Evolutionary conservation across 2,797 vertebrate species (phyloP), one percentile per base, ranked within the genome.

Genomic region (Lateolabrax maculatus): DNA sequence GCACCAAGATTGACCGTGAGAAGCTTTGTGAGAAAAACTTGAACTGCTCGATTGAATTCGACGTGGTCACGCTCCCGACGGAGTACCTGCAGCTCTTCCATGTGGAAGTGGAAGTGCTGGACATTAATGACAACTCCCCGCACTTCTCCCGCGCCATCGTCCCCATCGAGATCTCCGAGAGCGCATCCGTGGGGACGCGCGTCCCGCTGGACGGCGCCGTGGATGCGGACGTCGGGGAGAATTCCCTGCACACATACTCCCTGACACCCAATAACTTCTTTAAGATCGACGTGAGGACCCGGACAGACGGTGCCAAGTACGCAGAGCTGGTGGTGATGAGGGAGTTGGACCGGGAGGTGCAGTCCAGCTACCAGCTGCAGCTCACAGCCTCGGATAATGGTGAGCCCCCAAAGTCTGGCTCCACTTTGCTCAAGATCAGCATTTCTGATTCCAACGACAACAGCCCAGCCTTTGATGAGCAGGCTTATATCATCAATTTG

Each of bases 361-460:
- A 96, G 87, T 94, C 97, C 2, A 95, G 90, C 89, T 99, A 99
- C 0, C 97, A 99, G 83, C 96, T 99, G 9, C 96, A 96, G 8
- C 97, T 99, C 52, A 97, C 96, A 0, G 98, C 98, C 37, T 97
- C 97, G 0, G 98, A 99, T 84, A 97, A 96, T 56, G 98, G 98
- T 6, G 95, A 96, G 0, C 97, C 98, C 2, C 97, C 96, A 31
- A 96, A 95, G 39, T 97, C 97, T 13, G 98, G 98, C 23, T 98
- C 98, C 0, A 97, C 98, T 37, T 79, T 97, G 4, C 93, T 99
- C 12, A 97, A 97, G 90, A 97, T 99, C 57, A 97, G 96, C 87
- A 96, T 99, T 79, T 97, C 97, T 0, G 98, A 99, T 77, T 99
- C 98, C 62, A 99, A 99, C 15, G 98, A 99, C 91, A 99, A 99